These are phyloP conservation scores for Bilobella aurantiaca DNA, from an alignment of 1,140 invertebrate genomes.

Conservation along the genomic window DNA sequence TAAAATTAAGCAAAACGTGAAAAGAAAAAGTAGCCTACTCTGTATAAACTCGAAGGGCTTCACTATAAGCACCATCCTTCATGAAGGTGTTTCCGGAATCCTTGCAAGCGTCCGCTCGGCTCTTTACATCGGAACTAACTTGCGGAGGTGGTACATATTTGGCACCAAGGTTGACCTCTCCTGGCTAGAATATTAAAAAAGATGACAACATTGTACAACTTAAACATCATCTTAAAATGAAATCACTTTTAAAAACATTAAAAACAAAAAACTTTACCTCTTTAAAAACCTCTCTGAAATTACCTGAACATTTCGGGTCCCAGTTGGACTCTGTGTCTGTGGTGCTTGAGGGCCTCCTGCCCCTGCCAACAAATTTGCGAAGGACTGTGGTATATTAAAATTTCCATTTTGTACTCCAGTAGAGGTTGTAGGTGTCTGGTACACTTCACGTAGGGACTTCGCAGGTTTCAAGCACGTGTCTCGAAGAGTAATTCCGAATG, in stretches of 20 bases:
- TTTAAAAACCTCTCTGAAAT: too few species aligned
- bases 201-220: too few species aligned
- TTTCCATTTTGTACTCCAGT: background rate
- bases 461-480: constrained; percentile 37
- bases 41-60: constrained; percentile 70
- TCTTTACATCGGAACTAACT: constrained; percentile 47
- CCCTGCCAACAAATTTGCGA: background rate
- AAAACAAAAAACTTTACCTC: too few species aligned
- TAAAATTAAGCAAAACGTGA: too few species aligned
- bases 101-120: constrained; percentile 63
- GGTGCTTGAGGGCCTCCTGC: background rate
- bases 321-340: too few species aligned
- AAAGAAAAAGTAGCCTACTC: constrained; percentile 44
- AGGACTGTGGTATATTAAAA: background rate
- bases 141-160: constrained; percentile 22
- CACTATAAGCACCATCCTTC: constrained; percentile 63
- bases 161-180: background rate
- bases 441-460: constrained; percentile 7
- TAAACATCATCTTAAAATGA: too few species aligned
- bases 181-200: too few species aligned
- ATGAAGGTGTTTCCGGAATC: constrained; percentile 76
- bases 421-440: background rate
- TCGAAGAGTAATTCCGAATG: constrained; percentile 50
- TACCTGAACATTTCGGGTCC: too few species aligned
- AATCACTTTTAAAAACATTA: too few species aligned